Evolutionary conservation across 1,140 invertebrate species (phyloP), one percentile per base, ranked within the genome.

Genomic region (Plectrocnemia conspersa): DNA sequence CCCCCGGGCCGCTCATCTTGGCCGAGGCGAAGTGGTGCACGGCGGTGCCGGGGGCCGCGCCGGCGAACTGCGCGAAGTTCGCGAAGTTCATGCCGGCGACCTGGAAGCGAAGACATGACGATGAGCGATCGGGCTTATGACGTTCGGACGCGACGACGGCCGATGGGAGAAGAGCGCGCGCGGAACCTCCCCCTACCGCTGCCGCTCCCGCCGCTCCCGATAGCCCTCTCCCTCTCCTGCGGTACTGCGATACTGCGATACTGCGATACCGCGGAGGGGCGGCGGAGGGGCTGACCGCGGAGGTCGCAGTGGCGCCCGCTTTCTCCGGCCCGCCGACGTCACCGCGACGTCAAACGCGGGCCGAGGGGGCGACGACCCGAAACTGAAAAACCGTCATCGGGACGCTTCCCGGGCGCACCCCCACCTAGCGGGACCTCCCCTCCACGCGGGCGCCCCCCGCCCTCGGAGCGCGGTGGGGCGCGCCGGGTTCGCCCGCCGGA

Each of bases 1-100:
- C n/a, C 27, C 27, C 27, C 27, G 27, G n/a, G 7, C 27, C 7
- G 27, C 7, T 29, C 27, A 7, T 29, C 64, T 84, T 84, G 2
- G 78, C 76, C 1, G 76, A 74, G 7, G 79, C 72, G 54, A 82
- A 82, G 61, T 83, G 82, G 47, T 81, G 80, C 23, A 81, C 77
- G n/a, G 80, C 77, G 15, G 77, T 79, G 40, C 77, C 71, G 13
- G 80, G 77, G 46, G 81, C 65, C 24, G 78, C 78, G n/a, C 79
- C 79, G 13, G 79, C 76, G 59, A 83, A 83, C 33, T 78, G 78
- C 18, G 77, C 75, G 59, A 83, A 83, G 18, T 81, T 79, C 5
- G 81, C 78, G 63, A 83, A 84, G 72, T 83, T 84, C 82, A 84
- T 84, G 15, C 11, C 38, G 15, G 38, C 38, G 19, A 21, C 7